A percentile compares a stretch with the other conserved stretches of the same genome.
Conservation (phyloP, 1,140 invertebrate species). For the Cyclina sinensis region DNA sequence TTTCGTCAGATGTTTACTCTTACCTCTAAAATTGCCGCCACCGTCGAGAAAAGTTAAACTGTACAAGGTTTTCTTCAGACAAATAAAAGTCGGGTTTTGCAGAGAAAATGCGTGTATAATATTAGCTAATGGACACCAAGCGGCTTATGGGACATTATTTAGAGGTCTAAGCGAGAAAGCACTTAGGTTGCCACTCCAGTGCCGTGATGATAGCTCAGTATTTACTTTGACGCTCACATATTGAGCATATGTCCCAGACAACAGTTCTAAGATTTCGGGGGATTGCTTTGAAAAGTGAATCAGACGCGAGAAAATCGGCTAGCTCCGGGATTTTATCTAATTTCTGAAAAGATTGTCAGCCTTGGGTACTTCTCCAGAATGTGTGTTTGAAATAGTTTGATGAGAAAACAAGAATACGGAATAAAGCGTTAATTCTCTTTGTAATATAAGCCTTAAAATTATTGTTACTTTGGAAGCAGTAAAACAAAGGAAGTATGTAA, state of each 20-base stretch:
- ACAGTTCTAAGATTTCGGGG: conserved; percentile 24
- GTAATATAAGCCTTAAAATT: too few species aligned
- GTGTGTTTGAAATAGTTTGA: too few species aligned
- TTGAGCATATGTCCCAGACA: conserved; percentile 16
- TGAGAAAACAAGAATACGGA: too few species aligned
- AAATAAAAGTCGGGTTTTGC: not conserved
- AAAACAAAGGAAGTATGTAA: too few species aligned
- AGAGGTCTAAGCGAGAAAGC: conserved; percentile 28
- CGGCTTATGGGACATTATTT: conserved; percentile 44
- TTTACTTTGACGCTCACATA: conserved; percentile 9
- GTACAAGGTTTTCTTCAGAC: not conserved
- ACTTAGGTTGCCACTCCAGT: conserved; percentile 5
- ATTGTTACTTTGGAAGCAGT: too few species aligned
- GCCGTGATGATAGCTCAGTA: conserved; percentile 16
- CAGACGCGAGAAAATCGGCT: not conserved
- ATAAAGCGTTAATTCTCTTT: too few species aligned
- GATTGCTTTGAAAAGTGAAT: not conserved
- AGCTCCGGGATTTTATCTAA: not conserved
- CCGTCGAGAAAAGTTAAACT: too few species aligned
- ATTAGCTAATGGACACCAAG: not conserved
- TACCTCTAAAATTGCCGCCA: too few species aligned
- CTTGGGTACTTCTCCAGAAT: too few species aligned
- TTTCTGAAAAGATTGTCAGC: not conserved
- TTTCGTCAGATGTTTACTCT: too few species aligned
- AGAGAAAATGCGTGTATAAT: not conserved